Evolutionary conservation across 30 jellyfish, hydroid and myxozoan species (phyloP).

Genomic region (Aurelia sp.): DNA sequence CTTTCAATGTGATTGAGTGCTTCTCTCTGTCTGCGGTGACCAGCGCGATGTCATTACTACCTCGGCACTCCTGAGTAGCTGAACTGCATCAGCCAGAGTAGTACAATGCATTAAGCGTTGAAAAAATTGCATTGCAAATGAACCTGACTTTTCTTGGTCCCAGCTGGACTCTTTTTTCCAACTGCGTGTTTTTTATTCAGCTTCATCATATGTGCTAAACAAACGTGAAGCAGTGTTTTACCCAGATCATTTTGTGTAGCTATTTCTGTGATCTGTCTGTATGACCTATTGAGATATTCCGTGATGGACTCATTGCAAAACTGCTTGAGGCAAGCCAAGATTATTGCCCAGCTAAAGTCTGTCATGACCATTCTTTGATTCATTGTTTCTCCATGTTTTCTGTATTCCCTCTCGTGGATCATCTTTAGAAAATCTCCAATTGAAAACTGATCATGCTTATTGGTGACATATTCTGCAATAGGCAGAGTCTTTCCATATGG

Average conservation of each 20-base stretch:
- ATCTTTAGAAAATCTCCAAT: slow-evolving; percentile 9
- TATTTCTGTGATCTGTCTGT: too few species aligned
- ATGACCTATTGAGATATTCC: too few species aligned
- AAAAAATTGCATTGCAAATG: neutral
- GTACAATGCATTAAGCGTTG: neutral
- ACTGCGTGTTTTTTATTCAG: too few species aligned
- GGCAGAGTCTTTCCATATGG: too few species aligned
- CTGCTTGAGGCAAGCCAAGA: slow-evolving; percentile 30
- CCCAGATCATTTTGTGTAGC: too few species aligned
- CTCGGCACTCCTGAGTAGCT: neutral
- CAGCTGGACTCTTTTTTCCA: too few species aligned
- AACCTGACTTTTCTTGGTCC: too few species aligned
- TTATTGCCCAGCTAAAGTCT: slow-evolving; percentile 29
- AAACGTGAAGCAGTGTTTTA: too few species aligned
- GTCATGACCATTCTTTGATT: slow-evolving; percentile 27
- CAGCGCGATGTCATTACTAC: neutral
- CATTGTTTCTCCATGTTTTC: neutral
- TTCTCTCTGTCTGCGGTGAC: neutral
- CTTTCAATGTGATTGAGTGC: neutral
- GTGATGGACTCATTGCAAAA: slow-evolving; percentile 27
- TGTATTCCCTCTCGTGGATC: slow-evolving; percentile 23
- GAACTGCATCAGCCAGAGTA: neutral
- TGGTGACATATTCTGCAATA: too few species aligned
- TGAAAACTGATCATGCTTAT: slow-evolving; percentile 38
- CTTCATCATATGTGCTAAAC: too few species aligned